phyloP scores from a whole-genome alignment of 1,140 invertebrate species.

The Chlorops oryzae region DNA sequence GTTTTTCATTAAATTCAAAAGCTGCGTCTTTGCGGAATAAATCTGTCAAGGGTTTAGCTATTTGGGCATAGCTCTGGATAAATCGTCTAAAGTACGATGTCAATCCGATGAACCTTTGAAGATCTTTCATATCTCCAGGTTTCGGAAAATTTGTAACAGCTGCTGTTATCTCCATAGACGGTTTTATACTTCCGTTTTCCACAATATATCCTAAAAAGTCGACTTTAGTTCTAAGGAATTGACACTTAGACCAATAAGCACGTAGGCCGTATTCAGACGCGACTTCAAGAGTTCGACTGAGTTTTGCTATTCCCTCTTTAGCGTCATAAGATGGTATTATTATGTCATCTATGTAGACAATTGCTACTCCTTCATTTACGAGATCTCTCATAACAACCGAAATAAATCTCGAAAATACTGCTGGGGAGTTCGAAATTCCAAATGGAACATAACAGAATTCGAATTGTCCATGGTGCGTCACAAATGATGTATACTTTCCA shows the following conservation, averaged over 20 bases:
- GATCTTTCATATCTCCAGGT: background rate
- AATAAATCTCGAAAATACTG: slow-evolving; percentile 46
- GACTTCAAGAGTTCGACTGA: slow-evolving; percentile 10
- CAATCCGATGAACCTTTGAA: slow-evolving; percentile 25
- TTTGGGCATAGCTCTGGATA: slow-evolving; percentile 17
- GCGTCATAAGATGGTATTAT: slow-evolving; percentile 7
- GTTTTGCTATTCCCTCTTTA: slow-evolving; percentile 16
- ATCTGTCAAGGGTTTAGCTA: slow-evolving; percentile 21
- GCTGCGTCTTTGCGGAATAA: slow-evolving; percentile 13
- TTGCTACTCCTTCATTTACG: background rate
- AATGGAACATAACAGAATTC: slow-evolving; percentile 2
- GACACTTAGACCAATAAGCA: slow-evolving; percentile 8
- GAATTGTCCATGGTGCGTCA: slow-evolving; percentile 2
- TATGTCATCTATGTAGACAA: slow-evolving; percentile 5
- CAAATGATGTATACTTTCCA: slow-evolving; percentile 9
- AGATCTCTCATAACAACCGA: slow-evolving; percentile 17
- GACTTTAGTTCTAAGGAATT: slow-evolving; percentile 18
- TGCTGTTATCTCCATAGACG: slow-evolving; percentile 13
- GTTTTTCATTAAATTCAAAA: background rate
- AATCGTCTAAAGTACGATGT: slow-evolving; percentile 25
- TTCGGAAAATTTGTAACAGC: slow-evolving; percentile 21
- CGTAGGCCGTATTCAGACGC: background rate
- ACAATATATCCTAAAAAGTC: slow-evolving; percentile 25
- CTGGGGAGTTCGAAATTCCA: slow-evolving; percentile 26
- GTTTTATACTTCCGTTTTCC: slow-evolving; percentile 13